Conservation (phyloP, 1,140 invertebrate species). For the Habropoda laboriosa region DNA sequence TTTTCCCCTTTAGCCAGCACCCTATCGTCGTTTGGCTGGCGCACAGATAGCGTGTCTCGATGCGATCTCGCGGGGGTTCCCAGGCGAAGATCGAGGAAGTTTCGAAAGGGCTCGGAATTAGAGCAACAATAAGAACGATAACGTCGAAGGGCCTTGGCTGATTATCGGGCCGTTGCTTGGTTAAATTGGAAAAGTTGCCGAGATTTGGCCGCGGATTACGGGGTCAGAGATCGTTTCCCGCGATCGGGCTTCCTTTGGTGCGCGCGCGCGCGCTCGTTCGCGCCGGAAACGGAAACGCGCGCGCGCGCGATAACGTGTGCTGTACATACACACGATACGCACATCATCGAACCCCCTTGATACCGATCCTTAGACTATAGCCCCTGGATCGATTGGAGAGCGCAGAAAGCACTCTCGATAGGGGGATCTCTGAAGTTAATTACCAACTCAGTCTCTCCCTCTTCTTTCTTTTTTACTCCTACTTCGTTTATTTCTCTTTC, state of each 20-base stretch:
- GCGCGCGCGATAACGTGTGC: conserved; percentile 6
- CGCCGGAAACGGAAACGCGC: neutral
- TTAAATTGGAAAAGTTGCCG: conserved; percentile 21
- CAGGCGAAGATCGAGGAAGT: neutral
- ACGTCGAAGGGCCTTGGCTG: neutral
- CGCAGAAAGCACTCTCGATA: conserved; percentile 41
- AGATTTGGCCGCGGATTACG: conserved; percentile 24
- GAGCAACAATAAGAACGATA: neutral
- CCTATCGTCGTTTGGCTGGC: no score
- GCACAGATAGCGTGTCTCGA: conserved; percentile 14
- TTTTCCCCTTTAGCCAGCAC: no score
- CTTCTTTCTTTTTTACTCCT: neutral
- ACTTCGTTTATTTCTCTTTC: neutral
- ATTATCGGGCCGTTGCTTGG: conserved; percentile 20
- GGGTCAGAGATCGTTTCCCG: conserved; percentile 33
- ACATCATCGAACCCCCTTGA: conserved; percentile 53
- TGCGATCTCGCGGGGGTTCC: neutral
- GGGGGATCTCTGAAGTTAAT: conserved; percentile 3
- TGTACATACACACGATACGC: conserved; percentile 56
- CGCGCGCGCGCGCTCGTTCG: conserved; percentile 18
- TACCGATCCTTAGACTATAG: conserved; percentile 61
- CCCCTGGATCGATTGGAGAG: conserved; percentile 49
- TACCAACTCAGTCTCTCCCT: neutral
- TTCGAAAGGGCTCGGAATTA: neutral
- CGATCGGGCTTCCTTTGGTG: conserved; percentile 11